Evolutionary conservation across 1,140 invertebrate genomes (phyloP).

Genomic region (Calliopsis andreniformis): DNA sequence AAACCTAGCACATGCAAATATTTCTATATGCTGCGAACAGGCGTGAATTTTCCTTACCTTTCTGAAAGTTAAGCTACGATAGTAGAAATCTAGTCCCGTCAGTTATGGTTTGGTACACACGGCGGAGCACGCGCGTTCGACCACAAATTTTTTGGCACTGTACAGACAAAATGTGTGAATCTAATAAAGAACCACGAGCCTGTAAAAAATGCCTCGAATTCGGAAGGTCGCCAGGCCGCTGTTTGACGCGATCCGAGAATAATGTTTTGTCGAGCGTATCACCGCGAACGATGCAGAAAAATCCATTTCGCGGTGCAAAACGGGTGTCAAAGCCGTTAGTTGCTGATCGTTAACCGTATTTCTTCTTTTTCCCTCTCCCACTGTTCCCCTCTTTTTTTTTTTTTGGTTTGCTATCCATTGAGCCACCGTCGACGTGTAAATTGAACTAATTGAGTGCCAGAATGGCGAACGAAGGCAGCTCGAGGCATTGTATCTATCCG

Average conservation of each 20-base stretch:
- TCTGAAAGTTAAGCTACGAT: no score
- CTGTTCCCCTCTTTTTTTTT: background rate
- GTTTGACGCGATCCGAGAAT: slow-evolving; percentile 1
- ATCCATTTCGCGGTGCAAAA: background rate
- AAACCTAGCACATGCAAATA: no score
- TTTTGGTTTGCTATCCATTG: background rate
- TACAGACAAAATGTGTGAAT: background rate
- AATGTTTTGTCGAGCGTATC: background rate
- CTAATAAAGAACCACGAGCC: background rate
- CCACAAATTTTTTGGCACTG: no score
- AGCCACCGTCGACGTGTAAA: background rate
- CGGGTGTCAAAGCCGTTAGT: background rate
- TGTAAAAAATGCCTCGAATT: background rate
- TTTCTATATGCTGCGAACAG: no score
- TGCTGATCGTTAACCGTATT: background rate
- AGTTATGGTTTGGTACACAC: no score
- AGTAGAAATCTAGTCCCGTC: no score
- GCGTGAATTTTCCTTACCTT: no score
- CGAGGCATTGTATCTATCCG: background rate
- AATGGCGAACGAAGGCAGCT: no score
- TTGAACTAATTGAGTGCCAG: background rate
- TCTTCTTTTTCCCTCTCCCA: no score
- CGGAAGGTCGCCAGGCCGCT: background rate
- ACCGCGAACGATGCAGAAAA: background rate
- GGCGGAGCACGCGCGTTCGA: no score